Base-by-base conservation (phyloP, 2,797 vertebrate genomes). In the Setipinna tenuifilis region DNA sequence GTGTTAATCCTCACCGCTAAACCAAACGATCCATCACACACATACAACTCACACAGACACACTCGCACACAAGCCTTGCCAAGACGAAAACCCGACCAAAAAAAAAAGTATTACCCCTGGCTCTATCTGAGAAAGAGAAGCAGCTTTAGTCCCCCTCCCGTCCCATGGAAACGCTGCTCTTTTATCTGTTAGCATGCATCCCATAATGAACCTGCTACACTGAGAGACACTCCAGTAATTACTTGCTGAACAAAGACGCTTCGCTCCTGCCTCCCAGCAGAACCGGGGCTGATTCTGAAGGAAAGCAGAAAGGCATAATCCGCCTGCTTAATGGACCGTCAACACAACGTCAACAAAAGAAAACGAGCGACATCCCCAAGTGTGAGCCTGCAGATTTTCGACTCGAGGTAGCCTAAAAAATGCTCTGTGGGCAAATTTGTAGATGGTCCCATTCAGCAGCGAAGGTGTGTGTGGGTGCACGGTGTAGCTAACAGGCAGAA, bases 141-240 rank as follows among this genome's bases (percentile, higher is more conserved):
- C 12, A 81, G 83, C 65, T 88, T 90, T 91, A 85, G 84, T 85
- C 87, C 90, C 88, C 82, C n/a, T n/a, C 83, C 75, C 6, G 71
- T 88, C 78, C 88, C 80, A 90, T 81, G 82, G 41, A 85, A 88
- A 65, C 65, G 3, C 23, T 11, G 35, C 71, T 85, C 84, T 91
- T 91, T 91, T 88, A 91, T 91, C 88, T 88, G 61, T 84, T 48
- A 87, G 86, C 83, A 86, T 88, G 85, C 75, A 88, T 88, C 83
- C 89, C 86, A 89, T 91, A 89, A 92, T 93, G 91, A 92, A 88
- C 85, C 87, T 88, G 87, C 87, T 91, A 83, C 54, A 92, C 87
- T 85, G 86, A 89, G 87, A 90, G 83, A 90, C 81, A 91, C 57
- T 1, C 87, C 83, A 82, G 90, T 90, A 90, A 93, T 92, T 92